Evolutionary conservation across 2,888 invertebrate genomes (phyloP).

Genomic region (Hyalella azteca): DNA sequence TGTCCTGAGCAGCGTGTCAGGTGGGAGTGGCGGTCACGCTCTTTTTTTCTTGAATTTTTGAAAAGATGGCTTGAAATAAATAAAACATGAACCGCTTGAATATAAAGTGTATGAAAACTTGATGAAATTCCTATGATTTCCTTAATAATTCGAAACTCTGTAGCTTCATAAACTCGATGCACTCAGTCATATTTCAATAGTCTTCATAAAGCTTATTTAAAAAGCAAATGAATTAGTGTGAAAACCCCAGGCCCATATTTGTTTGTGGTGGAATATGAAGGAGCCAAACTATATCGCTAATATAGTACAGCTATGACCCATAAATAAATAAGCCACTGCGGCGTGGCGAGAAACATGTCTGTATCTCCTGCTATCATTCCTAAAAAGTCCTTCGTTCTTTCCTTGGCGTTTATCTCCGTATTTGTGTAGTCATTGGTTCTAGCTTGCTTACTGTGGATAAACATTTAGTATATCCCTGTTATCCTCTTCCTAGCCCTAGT

Average conservation of each 20-base stretch:
- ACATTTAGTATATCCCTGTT: slow-evolving; percentile 42
- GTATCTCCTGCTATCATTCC: slow-evolving; percentile 35
- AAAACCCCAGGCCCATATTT: not conserved
- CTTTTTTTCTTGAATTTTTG: not conserved
- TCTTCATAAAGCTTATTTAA: not conserved
- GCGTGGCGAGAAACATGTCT: slow-evolving; percentile 47
- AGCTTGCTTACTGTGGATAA: slow-evolving; percentile 57
- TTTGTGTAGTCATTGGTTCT: slow-evolving; percentile 54
- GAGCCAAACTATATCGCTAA: slow-evolving; percentile 43
- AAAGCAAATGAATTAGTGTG: not conserved
- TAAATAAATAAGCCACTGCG: slow-evolving; percentile 52
- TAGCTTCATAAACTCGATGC: too few species aligned
- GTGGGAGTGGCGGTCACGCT: not conserved
- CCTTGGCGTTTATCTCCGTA: slow-evolving; percentile 49
- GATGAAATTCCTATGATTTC: too few species aligned
- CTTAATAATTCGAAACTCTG: too few species aligned
- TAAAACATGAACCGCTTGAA: too few species aligned
- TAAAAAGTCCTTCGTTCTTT: slow-evolving; percentile 39
- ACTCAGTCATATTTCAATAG: not conserved
- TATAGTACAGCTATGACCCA: slow-evolving; percentile 59
- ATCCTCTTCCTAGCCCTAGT: slow-evolving; percentile 45
- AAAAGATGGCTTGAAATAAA: not conserved
- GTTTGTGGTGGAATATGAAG: slow-evolving; percentile 5
- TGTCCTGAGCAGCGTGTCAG: not conserved
- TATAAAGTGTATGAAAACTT: too few species aligned